A percentile compares a stretch with the other conserved stretches of the same genome.
Conservation (phyloP, 1,140 invertebrate genomes). For the Lepidurus apus region DNA sequence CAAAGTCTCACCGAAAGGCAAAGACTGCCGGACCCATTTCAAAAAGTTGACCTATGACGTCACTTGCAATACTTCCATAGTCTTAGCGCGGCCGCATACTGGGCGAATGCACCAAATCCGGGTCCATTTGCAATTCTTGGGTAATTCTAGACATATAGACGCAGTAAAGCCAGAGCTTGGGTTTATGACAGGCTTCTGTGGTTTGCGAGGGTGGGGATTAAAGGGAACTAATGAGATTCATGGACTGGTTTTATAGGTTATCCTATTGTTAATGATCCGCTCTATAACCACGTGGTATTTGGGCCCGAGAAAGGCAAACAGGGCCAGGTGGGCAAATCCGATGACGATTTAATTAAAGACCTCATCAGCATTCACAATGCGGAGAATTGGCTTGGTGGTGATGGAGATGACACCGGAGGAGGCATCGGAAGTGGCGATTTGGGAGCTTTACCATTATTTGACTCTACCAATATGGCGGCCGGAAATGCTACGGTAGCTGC, state of each 20-base stretch:
- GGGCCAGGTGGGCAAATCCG: conserved; percentile 82
- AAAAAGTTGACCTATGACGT: conserved; percentile 67
- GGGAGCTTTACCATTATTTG: conserved; percentile 14
- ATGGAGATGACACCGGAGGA: conserved; percentile 56
- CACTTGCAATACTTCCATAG: conserved; percentile 84
- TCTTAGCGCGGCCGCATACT: conserved; percentile 85
- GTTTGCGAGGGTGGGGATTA: conserved; percentile 18
- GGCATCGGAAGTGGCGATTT: conserved; percentile 35
- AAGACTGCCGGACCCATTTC: conserved; percentile 85
- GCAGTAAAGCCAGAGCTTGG: conserved; percentile 19
- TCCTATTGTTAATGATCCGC: conserved; percentile 93
- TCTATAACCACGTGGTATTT: conserved; percentile 90
- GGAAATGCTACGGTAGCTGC: neutral
- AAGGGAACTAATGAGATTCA: neutral
- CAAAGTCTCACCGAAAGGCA: conserved; percentile 82
- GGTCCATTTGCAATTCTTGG: conserved; percentile 96
- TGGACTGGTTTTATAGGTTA: conserved; percentile 57
- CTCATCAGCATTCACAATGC: conserved; percentile 86
- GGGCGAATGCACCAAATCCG: conserved; percentile 98
- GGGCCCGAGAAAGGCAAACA: conserved; percentile 86
- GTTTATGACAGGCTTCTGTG: conserved; percentile 19
- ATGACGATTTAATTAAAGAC: conserved; percentile 83
- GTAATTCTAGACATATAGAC: conserved; percentile 46
- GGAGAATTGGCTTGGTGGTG: conserved; percentile 87
- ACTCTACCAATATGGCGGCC: neutral